A percentile compares a stretch with the other conserved stretches of the same genome.
phyloP scores from a whole-genome alignment of 1,140 invertebrate genomes.

The Brachionus angularis region DNA sequence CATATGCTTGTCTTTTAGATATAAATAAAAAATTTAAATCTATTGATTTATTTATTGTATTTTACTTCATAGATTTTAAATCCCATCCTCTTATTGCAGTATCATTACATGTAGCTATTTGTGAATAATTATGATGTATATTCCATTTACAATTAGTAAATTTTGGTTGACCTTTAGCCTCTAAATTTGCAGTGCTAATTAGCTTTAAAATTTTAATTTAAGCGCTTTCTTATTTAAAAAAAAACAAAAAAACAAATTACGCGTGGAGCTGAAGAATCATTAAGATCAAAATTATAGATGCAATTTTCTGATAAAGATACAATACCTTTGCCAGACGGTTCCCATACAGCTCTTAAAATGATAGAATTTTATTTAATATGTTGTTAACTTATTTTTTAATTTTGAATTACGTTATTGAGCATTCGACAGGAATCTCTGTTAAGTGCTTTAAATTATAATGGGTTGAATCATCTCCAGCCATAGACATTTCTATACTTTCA shows the following conservation, averaged over 20 bases:
- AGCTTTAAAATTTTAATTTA: neutral
- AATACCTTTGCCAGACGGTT: neutral
- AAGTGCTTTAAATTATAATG: slow-evolving; percentile 22
- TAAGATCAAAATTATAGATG: slow-evolving; percentile 4
- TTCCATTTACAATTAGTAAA: slow-evolving; percentile 41
- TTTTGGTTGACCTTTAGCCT: slow-evolving; percentile 40
- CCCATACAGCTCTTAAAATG: slow-evolving; percentile 22
- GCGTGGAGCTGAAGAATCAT: neutral
- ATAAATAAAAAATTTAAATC: slow-evolving; percentile 49
- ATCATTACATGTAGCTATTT: slow-evolving; percentile 35
- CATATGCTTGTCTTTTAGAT: slow-evolving; percentile 67
- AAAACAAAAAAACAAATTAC: neutral
- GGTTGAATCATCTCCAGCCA: slow-evolving; percentile 9
- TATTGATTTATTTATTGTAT: neutral
- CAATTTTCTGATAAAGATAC: slow-evolving; percentile 11
- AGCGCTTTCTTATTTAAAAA: neutral
- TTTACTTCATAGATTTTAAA: slow-evolving; percentile 42
- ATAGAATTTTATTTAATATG: neutral
- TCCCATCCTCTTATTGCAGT: slow-evolving; percentile 41
- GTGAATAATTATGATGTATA: slow-evolving; percentile 3
- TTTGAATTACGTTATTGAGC: slow-evolving; percentile 2
- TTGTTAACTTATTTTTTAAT: neutral
- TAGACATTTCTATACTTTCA: slow-evolving; percentile 26
- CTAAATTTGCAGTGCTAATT: slow-evolving; percentile 25
- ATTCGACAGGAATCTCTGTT: neutral